Percentiles rank a stretch among this genome's conserved stretches.
These are phyloP conservation scores for Scaptomyza parva DNA, from an alignment of 2,888 invertebrate species.

Conservation along the genomic window DNA sequence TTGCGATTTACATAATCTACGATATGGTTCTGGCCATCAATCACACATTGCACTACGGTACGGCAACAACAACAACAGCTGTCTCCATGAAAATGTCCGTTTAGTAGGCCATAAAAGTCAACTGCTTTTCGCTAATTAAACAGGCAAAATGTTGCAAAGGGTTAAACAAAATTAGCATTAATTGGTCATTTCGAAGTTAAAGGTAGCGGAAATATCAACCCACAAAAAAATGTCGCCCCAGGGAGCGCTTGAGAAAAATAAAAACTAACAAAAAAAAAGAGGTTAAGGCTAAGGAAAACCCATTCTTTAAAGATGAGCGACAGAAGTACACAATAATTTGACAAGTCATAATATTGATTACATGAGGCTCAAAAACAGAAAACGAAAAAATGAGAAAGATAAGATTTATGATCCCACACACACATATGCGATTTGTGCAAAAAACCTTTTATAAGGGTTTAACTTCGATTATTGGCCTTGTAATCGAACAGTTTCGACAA, in stretches of 20 bases:
- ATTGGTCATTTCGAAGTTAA: slow-evolving; percentile 59
- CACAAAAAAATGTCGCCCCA: slow-evolving; percentile 48
- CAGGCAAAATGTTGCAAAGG: slow-evolving; percentile 42
- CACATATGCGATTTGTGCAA: slow-evolving; percentile 64
- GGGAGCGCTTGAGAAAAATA: slow-evolving; percentile 46
- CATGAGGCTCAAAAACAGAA: slow-evolving; percentile 14
- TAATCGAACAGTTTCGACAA: slow-evolving; percentile 85
- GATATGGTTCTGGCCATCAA: slow-evolving; percentile 56
- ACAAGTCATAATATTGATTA: slow-evolving; percentile 80
- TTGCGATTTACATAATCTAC: slow-evolving; percentile 68
- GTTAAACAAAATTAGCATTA: slow-evolving; percentile 69
- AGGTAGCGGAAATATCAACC: slow-evolving; percentile 36
- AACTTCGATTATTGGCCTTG: slow-evolving; percentile 82
- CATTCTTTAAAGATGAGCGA: slow-evolving; percentile 49
- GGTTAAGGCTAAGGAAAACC: slow-evolving; percentile 19
- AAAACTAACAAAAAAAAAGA: slow-evolving; percentile 7
- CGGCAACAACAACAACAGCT: slow-evolving; percentile 39
- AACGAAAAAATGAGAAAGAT: too few relatives aligned
- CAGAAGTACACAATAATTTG: slow-evolving; percentile 73
- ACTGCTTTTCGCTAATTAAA: slow-evolving; percentile 68
- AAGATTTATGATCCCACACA: slow-evolving; percentile 73
- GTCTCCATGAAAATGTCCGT: slow-evolving; percentile 20
- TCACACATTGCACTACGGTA: slow-evolving; percentile 49
- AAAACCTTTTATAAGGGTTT: slow-evolving; percentile 53
- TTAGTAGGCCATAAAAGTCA: slow-evolving; percentile 1